A percentile compares a stretch with the other conserved stretches of the same genome.
Evolutionary conservation across 2,113 vertebrate genomes (phyloP).

Genomic region (Centropus unirufus): DNA sequence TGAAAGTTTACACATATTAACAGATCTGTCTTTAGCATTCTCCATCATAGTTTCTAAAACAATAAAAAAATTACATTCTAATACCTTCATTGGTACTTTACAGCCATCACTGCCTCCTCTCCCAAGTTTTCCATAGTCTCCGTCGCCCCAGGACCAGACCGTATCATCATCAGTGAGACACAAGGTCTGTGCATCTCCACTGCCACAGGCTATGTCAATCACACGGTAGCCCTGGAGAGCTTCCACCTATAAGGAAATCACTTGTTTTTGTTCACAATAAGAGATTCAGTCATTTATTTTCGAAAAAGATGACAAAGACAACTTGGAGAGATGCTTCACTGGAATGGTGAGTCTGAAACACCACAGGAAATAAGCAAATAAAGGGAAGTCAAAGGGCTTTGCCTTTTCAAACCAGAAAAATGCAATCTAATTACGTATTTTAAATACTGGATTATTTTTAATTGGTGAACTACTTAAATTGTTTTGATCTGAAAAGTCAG

Average conservation of each 20-base stretch:
- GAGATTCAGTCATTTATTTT: not conserved
- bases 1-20: not conserved
- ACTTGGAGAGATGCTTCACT: not conserved
- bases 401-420: not conserved
- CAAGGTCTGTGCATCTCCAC: slow-evolving; percentile 94
- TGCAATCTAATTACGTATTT: not conserved
- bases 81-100: slow-evolving; percentile 98
- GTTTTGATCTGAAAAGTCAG: not conserved
- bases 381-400: not conserved
- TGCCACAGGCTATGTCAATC: slow-evolving; percentile 96
- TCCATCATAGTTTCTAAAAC: not conserved
- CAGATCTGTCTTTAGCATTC: not conserved
- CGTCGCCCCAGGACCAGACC: slow-evolving; percentile 99
- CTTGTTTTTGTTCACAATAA: not conserved
- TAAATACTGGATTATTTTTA: not conserved
- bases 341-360: not conserved
- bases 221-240: slow-evolving; percentile 95
- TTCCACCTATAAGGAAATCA: slow-evolving; percentile 85
- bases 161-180: slow-evolving; percentile 97
- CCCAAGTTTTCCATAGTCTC: slow-evolving; percentile 97
- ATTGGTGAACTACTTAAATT: not conserved
- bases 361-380: not conserved
- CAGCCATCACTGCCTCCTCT: slow-evolving; percentile 97
- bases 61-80: not conserved
- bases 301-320: not conserved